These are phyloP conservation scores for Collichthys lucidus DNA, from an alignment of 2,113 vertebrate species.

Conservation along the genomic window DNA sequence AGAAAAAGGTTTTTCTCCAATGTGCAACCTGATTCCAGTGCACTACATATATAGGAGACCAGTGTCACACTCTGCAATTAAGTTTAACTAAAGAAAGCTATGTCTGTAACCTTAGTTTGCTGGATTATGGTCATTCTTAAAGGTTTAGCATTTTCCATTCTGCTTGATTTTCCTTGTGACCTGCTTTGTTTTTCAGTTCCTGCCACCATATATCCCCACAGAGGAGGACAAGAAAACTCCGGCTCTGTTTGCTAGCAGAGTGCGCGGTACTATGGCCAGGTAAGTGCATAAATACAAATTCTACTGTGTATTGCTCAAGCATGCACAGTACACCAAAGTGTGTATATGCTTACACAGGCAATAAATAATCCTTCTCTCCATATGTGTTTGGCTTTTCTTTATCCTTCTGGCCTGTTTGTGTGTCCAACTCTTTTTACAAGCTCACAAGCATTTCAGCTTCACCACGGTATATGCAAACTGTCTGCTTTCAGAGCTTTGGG, in stretches of 20 bases:
- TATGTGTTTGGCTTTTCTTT: not conserved
- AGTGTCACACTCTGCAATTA: not conserved
- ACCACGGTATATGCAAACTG: not conserved
- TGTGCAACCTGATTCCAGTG: not conserved
- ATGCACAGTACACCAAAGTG: not conserved
- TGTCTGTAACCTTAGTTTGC: not conserved
- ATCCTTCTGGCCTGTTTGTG: not conserved
- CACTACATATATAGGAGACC: not conserved
- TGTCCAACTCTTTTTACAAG: not conserved
- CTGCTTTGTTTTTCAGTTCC: conserved; percentile 85
- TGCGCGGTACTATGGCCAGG: conserved; percentile 91
- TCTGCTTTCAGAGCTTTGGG: conserved; percentile 85
- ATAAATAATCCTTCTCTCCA: not conserved
- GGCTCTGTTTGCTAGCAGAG: conserved; percentile 87
- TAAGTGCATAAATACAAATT: conserved; percentile 74
- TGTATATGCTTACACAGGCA: not conserved
- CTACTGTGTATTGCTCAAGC: not conserved
- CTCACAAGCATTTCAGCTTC: not conserved
- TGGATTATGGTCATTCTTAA: not conserved
- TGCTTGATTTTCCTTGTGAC: conserved; percentile 1
- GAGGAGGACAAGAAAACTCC: conserved; percentile 91
- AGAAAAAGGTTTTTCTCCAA: not conserved
- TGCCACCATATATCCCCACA: conserved; percentile 90
- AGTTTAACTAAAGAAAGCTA: not conserved
- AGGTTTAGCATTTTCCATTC: not conserved